Evolutionary conservation across 1,140 invertebrate genomes (phyloP), one percentile per base, ranked within the genome.

Genomic region (Lordiphosa clarofinis): DNA sequence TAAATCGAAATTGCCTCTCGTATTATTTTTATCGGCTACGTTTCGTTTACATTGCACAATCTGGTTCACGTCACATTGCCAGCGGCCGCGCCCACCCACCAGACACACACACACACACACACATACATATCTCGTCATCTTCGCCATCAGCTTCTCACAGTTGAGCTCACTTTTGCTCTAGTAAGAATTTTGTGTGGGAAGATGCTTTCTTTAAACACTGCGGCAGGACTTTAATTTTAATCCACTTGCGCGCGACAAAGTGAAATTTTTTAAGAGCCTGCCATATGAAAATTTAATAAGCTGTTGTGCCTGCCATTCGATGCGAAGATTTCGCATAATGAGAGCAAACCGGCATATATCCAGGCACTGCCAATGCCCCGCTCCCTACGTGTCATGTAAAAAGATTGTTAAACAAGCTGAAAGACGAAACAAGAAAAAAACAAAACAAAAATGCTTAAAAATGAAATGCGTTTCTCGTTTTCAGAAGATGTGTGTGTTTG

Each of bases 1-100:
- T 84, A 84, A 84, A 84, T 78, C 78, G 73, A 84, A 84, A 84
- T 84, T 84, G 79, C 78, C 73, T 84, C 78, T 82, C 73, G 79
- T 82, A 84, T 78, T 82, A 82, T 82, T 82, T 82, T 82, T 82
- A 82, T 82, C 78, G 78, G 79, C 62, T 76, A 68, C 76, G 76
- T 84, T 78, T 78, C 73, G 76, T 82, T 81, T 75, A 81, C 75
- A 69, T 58, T 78, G 68, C 76, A 76, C 68, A 69, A 55, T 52
- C 61, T 72, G 68, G 54, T 57, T 31, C 56, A 48, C 56, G 58
- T 67, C 53, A 54, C 52, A 57, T 49, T 71, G 62, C 63, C 59
- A 40, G 35, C 33, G 50, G 59, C 65, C 58, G 58, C 64, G 58
- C 63, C 63, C 50, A 39, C 28, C 24, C 43, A 36, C 61, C 73